phyloP scores from a whole-genome alignment of 1,140 invertebrate species.

The Drosophila nikananu region DNA sequence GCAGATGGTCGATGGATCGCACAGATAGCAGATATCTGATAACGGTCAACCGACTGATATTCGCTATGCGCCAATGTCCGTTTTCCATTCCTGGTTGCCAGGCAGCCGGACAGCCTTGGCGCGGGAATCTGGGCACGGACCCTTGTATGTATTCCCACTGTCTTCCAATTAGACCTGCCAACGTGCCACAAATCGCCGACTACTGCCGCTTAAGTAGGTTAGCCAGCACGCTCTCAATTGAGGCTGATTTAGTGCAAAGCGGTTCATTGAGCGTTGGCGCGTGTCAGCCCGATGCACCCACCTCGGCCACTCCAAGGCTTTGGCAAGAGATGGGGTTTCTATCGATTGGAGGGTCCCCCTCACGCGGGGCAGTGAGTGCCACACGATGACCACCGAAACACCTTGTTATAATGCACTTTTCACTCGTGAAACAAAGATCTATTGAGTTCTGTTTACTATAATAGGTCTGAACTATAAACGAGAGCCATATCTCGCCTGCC shows the following conservation, averaged over 20 bases:
- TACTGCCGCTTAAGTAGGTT: constrained; percentile 52
- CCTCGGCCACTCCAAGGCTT: constrained; percentile 23
- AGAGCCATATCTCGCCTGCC: background rate
- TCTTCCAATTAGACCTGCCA: constrained; percentile 51
- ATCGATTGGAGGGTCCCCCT: constrained; percentile 12
- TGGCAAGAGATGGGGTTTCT: constrained; percentile 1
- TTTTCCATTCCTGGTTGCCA: background rate
- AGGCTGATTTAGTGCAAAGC: constrained; percentile 50
- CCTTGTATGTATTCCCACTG: constrained; percentile 33
- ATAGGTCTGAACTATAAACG: background rate
- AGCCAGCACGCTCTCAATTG: constrained; percentile 54
- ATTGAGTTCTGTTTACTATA: background rate
- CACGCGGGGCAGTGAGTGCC: background rate
- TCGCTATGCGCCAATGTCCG: background rate
- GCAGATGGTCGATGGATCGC: constrained; percentile 35
- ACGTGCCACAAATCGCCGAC: constrained; percentile 50
- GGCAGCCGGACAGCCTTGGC: constrained; percentile 24
- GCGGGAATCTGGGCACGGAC: constrained; percentile 10
- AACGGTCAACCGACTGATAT: constrained; percentile 10
- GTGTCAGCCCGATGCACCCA: constrained; percentile 46
- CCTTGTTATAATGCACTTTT: background rate
- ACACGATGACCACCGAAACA: background rate
- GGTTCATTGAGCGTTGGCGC: constrained; percentile 47
- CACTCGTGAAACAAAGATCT: background rate
- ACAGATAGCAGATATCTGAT: constrained; percentile 26